Evolutionary conservation across 2,113 vertebrate genomes (phyloP), one percentile per base, ranked within the genome.

Genomic region (Periophthalmodon schlosseri): DNA sequence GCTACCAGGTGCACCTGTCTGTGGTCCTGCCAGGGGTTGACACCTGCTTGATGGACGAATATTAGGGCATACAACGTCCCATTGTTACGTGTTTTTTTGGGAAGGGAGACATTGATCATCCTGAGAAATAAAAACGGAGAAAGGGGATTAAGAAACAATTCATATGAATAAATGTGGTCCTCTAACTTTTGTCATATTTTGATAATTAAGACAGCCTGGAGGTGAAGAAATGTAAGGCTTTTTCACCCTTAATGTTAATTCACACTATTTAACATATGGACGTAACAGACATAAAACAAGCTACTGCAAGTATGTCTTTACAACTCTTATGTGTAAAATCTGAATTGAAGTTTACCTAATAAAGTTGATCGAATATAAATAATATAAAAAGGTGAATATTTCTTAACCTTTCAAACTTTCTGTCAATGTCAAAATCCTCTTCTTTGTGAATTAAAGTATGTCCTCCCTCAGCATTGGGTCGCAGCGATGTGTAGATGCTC

Each of bases 31-130:
- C 97, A 99, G 0, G 97, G 97, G 49, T 91, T 88, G 52, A 95
- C 2, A 18, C 95, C 96, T 15, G 95, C 93, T 68, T 97, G 96
- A 79, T 99, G 97, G 75, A 99, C 91, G 79, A 99, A 99, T 82
- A 98, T 90, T 67, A 98, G 94, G 0, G 96, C 96, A 16, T 96
- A 99, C 56, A 99, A 89, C 0, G 97, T 99, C 49, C 98, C 98
- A 2, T 99, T 99, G 85, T 96, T 96, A 50, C 97, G 93, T 0
- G 97, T 99, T 89, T 97, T 99, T 94, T 96, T 98, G 61, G 98
- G 97, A 75, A 99, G 88, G 39, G 96, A 97, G 33, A 99, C 96
- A 57, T 99, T 98, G 61, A 99, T 93, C 21, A 93, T 94, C 93
- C 97, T 99, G 74, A 61, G 20, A 36, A 24, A 54, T n/a, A 60